Evolutionary conservation across 2,888 invertebrate species (phyloP).

Genomic region (Eupithecia pulchellata): DNA sequence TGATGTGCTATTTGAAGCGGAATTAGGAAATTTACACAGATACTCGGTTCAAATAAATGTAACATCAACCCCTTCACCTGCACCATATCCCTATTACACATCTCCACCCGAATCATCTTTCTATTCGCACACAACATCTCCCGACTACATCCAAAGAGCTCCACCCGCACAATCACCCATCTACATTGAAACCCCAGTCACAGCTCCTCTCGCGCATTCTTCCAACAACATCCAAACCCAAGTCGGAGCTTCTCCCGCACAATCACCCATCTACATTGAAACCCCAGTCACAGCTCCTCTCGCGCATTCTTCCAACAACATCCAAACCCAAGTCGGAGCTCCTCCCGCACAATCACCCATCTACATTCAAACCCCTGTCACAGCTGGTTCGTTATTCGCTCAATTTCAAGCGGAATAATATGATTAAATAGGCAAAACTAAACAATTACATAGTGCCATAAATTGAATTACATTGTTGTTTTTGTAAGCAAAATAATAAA

Average conservation of each 20-base stretch:
- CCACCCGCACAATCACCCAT: constrained; percentile 22
- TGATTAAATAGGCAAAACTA: constrained; percentile 20
- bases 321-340: no score
- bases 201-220: no score
- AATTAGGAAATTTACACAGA: constrained; percentile 44
- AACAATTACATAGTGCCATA: constrained; percentile 28
- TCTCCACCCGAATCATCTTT: constrained; percentile 30
- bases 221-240: no score
- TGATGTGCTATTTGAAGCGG: constrained; percentile 49
- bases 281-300: constrained; percentile 21
- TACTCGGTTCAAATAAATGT: constrained; percentile 45
- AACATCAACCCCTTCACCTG: constrained; percentile 32
- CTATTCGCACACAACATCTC: constrained; percentile 25
- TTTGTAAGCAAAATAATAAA: constrained; percentile 31
- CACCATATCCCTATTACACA: constrained; percentile 31
- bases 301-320: no score
- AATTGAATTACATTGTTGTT: constrained; percentile 25
- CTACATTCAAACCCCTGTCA: constrained; percentile 21
- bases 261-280: constrained; percentile 22
- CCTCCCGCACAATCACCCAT: no score
- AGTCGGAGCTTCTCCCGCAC: constrained; percentile 25
- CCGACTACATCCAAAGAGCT: constrained; percentile 26
- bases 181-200: constrained; percentile 21
- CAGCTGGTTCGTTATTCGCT: constrained; percentile 10
- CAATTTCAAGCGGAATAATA: constrained; percentile 30